Conservation (phyloP, 2,797 vertebrate species). For the Rachycentron canadum region DNA sequence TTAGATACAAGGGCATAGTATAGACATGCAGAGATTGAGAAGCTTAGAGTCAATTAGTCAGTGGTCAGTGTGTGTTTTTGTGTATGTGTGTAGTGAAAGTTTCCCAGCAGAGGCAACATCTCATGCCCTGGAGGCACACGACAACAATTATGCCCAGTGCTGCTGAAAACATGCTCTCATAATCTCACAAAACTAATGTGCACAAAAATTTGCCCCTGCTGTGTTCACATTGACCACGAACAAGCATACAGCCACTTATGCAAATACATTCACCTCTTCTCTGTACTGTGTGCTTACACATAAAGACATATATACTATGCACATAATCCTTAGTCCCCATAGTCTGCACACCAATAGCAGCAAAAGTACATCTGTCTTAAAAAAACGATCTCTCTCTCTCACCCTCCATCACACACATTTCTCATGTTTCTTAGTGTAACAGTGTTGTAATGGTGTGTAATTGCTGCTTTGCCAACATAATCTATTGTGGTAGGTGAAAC, state of each 20-base stretch:
- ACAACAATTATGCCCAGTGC: constrained; percentile 43
- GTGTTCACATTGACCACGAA: constrained; percentile 13
- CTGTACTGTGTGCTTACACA: background rate
- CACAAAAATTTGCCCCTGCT: constrained; percentile 14
- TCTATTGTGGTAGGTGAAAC: constrained; percentile 37
- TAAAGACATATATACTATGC: background rate
- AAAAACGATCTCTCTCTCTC: background rate
- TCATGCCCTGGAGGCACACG: constrained; percentile 48
- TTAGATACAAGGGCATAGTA: constrained; percentile 43
- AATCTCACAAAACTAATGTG: constrained; percentile 16
- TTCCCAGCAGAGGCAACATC: constrained; percentile 50
- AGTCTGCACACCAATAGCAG: constrained; percentile 37
- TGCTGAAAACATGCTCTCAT: constrained; percentile 37
- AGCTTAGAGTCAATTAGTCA: constrained; percentile 30
- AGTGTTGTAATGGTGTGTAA: constrained; percentile 59
- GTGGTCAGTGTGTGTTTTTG: constrained; percentile 4
- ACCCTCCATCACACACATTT: constrained; percentile 22
- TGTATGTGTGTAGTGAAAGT: constrained; percentile 27
- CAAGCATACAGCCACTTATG: background rate
- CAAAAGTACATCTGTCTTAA: constrained; percentile 16
- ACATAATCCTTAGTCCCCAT: constrained; percentile 8
- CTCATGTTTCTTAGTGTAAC: constrained; percentile 47
- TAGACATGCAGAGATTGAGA: constrained; percentile 44
- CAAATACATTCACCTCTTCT: constrained; percentile 6
- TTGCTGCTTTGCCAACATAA: constrained; percentile 43